A percentile compares a stretch with the other conserved stretches of the same genome.
Evolutionary conservation across 1,140 invertebrate species (phyloP).

Genomic region (Ceratoteleas bidentatus): DNA sequence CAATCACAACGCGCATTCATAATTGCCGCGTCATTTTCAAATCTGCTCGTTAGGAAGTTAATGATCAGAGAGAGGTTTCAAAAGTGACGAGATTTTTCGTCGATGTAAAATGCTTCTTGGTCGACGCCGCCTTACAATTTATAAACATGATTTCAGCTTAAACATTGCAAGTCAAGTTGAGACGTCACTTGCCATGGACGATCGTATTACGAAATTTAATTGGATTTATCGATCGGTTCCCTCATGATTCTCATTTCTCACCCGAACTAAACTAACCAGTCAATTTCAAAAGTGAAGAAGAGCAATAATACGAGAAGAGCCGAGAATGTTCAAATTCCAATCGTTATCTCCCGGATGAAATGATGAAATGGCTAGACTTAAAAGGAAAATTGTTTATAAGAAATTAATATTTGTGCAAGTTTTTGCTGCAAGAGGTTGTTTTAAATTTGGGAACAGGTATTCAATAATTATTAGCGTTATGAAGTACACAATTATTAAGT

Average conservation of each 20-base stretch:
- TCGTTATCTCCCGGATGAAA: slow-evolving; percentile 21
- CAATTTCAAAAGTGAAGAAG: slow-evolving; percentile 49
- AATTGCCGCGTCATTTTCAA: slow-evolving; percentile 11
- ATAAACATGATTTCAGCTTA: too few species aligned
- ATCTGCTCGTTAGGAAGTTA: slow-evolving; percentile 7
- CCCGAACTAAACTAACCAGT: slow-evolving; percentile 26
- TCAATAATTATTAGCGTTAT: too few species aligned
- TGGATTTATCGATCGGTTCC: slow-evolving; percentile 79
- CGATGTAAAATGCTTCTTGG: too few species aligned
- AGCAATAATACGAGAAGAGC: slow-evolving; percentile 47
- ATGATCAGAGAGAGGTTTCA: neutral
- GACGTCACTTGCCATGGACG: slow-evolving; percentile 40
- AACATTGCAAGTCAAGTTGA: slow-evolving; percentile 42
- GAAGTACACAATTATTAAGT: too few species aligned
- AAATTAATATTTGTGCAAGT: too few species aligned
- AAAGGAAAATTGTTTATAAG: too few species aligned
- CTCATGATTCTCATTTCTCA: slow-evolving; percentile 74
- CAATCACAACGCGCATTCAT: slow-evolving; percentile 8
- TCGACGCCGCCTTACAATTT: too few species aligned
- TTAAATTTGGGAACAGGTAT: too few species aligned
- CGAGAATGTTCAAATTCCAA: slow-evolving; percentile 27
- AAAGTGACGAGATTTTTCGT: too few species aligned
- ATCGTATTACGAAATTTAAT: slow-evolving; percentile 77
- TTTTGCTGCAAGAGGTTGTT: too few species aligned
- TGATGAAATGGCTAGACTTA: slow-evolving; percentile 2